A percentile compares a stretch with the other conserved stretches of the same genome.
Conservation (phyloP, 2,113 vertebrate species). For the Plecotus auritus region DNA sequence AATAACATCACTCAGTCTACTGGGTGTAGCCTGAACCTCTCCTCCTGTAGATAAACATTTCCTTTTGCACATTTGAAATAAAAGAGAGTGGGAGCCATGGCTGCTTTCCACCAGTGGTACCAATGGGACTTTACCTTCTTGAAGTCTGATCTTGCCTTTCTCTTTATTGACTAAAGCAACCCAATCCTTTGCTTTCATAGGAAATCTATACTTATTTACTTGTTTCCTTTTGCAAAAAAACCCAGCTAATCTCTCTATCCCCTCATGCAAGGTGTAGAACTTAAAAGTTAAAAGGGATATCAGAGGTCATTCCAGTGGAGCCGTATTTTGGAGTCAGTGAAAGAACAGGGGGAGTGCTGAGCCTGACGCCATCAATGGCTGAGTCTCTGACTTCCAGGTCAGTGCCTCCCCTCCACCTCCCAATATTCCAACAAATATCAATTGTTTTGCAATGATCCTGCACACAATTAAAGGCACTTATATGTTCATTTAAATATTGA, state of each 20-base stretch:
- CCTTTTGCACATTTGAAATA: background rate
- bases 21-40: background rate
- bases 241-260: background rate
- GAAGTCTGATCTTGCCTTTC: background rate
- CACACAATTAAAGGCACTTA: background rate
- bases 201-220: conserved; percentile 50
- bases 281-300: background rate
- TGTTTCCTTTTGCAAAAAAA: background rate
- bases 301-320: background rate
- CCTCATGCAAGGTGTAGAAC: background rate
- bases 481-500: background rate
- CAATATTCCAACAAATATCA: background rate
- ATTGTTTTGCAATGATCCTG: background rate
- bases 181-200: background rate
- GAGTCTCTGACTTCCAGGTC: background rate
- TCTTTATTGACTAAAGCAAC: conserved; percentile 38
- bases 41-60: background rate
- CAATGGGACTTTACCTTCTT: background rate
- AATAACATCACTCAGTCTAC: background rate
- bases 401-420: background rate
- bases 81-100: background rate
- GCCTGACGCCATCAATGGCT: fast-evolving
- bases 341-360: background rate
- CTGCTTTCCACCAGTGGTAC: background rate
- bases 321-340: background rate